Evolutionary conservation across 2,797 vertebrate genomes (phyloP).

Genomic region (Neosilurus hyrtlii): DNA sequence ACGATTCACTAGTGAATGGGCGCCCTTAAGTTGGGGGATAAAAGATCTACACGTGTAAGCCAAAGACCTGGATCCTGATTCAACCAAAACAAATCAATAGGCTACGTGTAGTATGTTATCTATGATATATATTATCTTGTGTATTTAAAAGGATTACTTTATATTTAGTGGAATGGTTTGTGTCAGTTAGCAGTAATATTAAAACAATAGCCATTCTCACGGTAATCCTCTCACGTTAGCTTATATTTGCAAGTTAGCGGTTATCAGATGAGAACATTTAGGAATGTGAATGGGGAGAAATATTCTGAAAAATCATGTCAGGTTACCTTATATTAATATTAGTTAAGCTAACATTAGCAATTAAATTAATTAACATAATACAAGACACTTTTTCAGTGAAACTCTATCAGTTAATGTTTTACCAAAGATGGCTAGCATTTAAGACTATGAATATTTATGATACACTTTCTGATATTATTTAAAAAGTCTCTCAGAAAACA

Average conservation of each 20-base stretch:
- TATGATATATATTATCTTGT: too few species aligned
- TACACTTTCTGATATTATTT: too few species aligned
- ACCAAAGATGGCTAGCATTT: background rate
- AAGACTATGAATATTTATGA: too few species aligned
- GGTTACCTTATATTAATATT: background rate
- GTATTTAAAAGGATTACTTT: background rate
- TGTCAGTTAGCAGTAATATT: background rate
- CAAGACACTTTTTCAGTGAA: background rate
- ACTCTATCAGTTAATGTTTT: background rate
- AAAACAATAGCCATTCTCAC: background rate
- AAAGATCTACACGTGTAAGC: background rate
- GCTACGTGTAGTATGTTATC: background rate
- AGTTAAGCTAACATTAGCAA: background rate
- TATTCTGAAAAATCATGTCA: background rate
- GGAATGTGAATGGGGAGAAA: background rate
- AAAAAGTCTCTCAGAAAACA: too few species aligned
- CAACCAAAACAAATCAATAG: constrained; percentile 8
- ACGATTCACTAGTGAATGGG: too few species aligned
- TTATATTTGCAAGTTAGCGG: background rate
- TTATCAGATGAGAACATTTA: background rate
- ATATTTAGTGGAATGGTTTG: background rate
- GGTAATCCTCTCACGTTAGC: background rate
- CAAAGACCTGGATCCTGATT: background rate
- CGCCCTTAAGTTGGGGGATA: background rate
- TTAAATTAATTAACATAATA: background rate